These are phyloP conservation scores for Rhagonycha fulva DNA, from an alignment of 2,888 invertebrate species.

Conservation along the genomic window DNA sequence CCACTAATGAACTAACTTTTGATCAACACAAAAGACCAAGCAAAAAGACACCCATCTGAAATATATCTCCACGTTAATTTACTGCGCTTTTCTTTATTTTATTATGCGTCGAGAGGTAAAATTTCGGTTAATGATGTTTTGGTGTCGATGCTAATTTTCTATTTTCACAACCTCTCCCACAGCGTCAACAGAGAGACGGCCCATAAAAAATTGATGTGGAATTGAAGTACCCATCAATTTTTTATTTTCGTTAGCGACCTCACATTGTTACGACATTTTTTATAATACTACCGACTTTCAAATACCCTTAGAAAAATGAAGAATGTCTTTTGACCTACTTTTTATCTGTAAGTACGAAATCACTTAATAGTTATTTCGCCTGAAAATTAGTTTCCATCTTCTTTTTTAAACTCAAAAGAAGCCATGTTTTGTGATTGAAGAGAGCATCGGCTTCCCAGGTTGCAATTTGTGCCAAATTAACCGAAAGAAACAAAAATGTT, in stretches of 20 bases:
- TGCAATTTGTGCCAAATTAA: neutral
- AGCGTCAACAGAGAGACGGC: neutral
- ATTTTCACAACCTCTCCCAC: neutral
- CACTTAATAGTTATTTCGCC: neutral
- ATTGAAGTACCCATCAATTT: neutral
- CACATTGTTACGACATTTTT: neutral
- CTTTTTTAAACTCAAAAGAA: neutral
- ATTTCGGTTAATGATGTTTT: neutral
- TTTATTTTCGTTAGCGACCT: neutral
- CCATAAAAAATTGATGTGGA: neutral
- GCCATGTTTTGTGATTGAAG: neutral
- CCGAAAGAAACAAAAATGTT: neutral
- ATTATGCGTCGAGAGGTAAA: neutral
- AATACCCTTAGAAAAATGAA: neutral
- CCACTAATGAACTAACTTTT: constrained; percentile 56
- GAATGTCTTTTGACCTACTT: neutral
- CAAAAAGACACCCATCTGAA: constrained; percentile 23
- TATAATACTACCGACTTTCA: neutral
- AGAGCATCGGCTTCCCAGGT: neutral
- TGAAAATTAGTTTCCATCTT: neutral
- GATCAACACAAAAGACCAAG: constrained; percentile 45
- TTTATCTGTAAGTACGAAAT: neutral
- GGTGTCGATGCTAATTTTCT: neutral
- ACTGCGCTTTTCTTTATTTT: neutral
- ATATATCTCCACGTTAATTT: constrained; percentile 10